Evolutionary conservation across 2,797 vertebrate species (phyloP).

Genomic region (Glossophaga mutica): DNA sequence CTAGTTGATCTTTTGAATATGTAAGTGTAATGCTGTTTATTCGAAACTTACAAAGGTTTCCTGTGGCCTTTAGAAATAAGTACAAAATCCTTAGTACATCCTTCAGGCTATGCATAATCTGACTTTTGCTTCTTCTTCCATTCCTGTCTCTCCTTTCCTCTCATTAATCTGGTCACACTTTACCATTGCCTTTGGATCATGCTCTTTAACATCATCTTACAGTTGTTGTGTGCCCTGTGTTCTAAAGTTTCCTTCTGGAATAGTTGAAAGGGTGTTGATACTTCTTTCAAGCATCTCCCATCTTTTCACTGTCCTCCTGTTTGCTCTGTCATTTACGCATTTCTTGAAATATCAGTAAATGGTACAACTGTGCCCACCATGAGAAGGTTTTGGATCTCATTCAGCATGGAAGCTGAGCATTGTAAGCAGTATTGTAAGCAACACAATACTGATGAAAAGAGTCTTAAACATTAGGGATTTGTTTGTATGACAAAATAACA

Average conservation of each 20-base stretch:
- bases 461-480: not conserved
- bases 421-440: too few species aligned
- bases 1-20: not conserved
- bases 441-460: not conserved
- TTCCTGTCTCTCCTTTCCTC: not conserved
- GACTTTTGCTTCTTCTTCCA: not conserved
- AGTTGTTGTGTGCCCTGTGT: not conserved
- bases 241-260: not conserved
- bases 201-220: too few species aligned
- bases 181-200: too few species aligned
- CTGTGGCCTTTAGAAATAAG: not conserved
- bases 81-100: not conserved
- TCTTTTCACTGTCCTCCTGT: not conserved
- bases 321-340: not conserved
- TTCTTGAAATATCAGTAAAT: not conserved
- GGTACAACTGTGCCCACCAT: too few species aligned
- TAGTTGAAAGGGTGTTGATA: not conserved
- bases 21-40: not conserved
- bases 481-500: not conserved
- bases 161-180: not conserved
- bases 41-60: not conserved
- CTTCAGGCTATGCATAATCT: accelerated
- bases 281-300: not conserved
- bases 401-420: not conserved
- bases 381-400: not conserved